These are phyloP conservation scores for Zaprionus ghesquierei DNA, from an alignment of 1,140 invertebrate species.

Conservation along the genomic window DNA sequence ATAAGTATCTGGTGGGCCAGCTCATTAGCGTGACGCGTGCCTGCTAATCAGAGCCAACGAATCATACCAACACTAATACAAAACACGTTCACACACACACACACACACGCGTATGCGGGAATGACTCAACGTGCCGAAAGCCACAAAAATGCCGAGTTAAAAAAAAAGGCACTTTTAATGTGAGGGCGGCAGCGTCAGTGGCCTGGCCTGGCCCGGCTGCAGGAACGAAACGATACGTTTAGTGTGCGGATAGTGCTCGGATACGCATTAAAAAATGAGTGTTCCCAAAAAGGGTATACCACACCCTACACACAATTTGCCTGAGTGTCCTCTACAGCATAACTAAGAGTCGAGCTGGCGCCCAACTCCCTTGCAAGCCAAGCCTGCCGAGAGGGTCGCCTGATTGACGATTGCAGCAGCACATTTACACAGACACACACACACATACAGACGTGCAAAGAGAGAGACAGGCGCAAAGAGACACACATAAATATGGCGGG, in stretches of 20 bases:
- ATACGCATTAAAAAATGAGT: background rate
- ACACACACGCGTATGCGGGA: background rate
- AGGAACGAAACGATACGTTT: background rate
- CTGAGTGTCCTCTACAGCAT: background rate
- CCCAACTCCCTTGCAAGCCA: background rate
- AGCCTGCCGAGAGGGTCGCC: background rate
- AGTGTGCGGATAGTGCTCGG: background rate
- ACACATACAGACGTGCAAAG: slow-evolving; percentile 4
- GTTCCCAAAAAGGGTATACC: background rate
- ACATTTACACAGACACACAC: slow-evolving; percentile 3
- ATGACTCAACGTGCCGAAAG: background rate
- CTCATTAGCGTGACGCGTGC: slow-evolving; percentile 77
- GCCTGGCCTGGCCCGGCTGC: too few relatives aligned
- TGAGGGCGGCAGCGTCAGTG: too few relatives aligned
- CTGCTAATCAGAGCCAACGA: slow-evolving; percentile 68
- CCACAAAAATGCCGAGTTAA: background rate
- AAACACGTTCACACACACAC: background rate
- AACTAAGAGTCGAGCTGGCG: background rate
- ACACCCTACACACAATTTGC: background rate
- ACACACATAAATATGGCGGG: slow-evolving; percentile 30
- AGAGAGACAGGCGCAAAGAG: slow-evolving; percentile 5
- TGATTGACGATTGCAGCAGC: slow-evolving; percentile 16
- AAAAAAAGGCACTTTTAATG: background rate
- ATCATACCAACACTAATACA: slow-evolving; percentile 39
- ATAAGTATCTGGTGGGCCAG: slow-evolving; percentile 10